Evolutionary conservation across 2,113 vertebrate genomes (phyloP).

Genomic region (Oncorhynchus tshawytscha): DNA sequence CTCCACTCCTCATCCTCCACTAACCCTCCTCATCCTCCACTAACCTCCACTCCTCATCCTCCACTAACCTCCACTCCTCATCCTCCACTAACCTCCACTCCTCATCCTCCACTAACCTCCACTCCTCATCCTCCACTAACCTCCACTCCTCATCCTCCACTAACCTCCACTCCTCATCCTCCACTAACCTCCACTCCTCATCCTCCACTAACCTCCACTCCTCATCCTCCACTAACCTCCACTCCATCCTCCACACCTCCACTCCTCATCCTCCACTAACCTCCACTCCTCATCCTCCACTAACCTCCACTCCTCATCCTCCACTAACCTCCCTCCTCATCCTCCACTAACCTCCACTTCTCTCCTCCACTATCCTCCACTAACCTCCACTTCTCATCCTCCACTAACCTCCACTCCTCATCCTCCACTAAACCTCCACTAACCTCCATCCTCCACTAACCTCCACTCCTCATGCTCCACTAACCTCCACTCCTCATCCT

Average conservation of each 20-base stretch:
- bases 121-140: neutral
- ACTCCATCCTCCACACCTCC: too few relatives aligned
- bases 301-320: neutral
- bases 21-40: too few relatives aligned
- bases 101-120: neutral
- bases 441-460: too few relatives aligned
- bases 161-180: neutral
- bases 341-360: neutral
- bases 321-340: neutral
- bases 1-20: neutral
- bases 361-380: neutral
- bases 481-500: neutral
- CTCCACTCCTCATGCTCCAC: neutral
- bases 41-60: neutral
- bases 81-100: neutral
- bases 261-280: neutral
- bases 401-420: neutral
- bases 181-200: neutral
- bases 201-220: neutral
- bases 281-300: neutral
- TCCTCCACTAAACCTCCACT: too few relatives aligned
- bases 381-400: neutral
- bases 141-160: neutral
- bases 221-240: neutral
- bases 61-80: neutral